Evolutionary conservation across 2,797 vertebrate genomes (phyloP).

Genomic region (Prionace glauca): DNA sequence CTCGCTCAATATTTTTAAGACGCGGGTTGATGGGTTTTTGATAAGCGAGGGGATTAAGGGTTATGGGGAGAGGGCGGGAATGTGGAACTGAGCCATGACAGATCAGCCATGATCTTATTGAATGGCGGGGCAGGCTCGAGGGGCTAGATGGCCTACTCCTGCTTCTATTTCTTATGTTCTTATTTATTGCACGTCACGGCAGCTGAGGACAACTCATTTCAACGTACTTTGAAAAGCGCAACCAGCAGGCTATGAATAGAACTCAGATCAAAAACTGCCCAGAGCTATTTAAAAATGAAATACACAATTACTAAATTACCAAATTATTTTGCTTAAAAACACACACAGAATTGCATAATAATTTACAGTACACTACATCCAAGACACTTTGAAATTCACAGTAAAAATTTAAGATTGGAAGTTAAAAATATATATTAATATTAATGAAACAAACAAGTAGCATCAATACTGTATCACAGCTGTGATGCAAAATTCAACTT

Average conservation of each 20-base stretch:
- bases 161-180: too few relatives aligned
- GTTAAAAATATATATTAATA: neutral
- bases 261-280: neutral
- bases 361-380: neutral
- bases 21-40: too few relatives aligned
- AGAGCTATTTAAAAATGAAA: neutral
- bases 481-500: neutral
- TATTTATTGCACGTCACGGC: neutral
- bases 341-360: neutral
- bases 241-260: neutral
- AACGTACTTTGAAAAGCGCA: neutral
- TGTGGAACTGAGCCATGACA: too few relatives aligned
- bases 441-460: neutral
- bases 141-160: too few relatives aligned
- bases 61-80: too few relatives aligned
- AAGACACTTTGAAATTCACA: neutral
- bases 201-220: neutral
- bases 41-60: too few relatives aligned
- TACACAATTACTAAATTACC: neutral
- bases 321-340: neutral
- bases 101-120: too few relatives aligned
- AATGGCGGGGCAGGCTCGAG: too few relatives aligned
- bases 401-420: neutral
- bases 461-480: neutral
- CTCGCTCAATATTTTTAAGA: too few relatives aligned